Percentiles rank a stretch among this genome's conserved stretches.
phyloP scores from a whole-genome alignment of 2,113 vertebrate genomes.

The Anser brachyrhynchus region DNA sequence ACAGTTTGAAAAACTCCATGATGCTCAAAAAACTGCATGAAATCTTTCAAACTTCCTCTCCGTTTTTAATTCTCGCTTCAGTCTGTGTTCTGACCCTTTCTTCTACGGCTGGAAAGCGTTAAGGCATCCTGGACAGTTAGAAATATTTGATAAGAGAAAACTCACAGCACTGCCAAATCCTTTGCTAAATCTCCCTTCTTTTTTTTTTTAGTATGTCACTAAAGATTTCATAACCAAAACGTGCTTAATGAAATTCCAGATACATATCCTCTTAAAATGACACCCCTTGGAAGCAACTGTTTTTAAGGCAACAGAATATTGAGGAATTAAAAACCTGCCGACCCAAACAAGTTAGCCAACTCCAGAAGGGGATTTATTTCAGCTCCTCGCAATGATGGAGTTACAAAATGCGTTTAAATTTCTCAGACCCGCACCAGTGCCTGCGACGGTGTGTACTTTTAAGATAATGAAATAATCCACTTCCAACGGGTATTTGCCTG shows the following conservation, averaged over 20 bases:
- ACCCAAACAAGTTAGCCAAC: not conserved
- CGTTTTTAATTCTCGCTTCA: not conserved
- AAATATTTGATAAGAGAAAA: slow-evolving; percentile 34
- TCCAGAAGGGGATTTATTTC: slow-evolving; percentile 34
- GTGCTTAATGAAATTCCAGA: slow-evolving; percentile 59
- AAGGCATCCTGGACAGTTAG: slow-evolving; percentile 15
- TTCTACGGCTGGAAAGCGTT: not conserved
- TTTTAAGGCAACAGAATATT: slow-evolving; percentile 26
- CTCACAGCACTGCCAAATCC: slow-evolving; percentile 45
- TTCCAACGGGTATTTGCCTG: not conserved
- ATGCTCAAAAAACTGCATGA: not conserved
- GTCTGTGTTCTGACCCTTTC: not conserved
- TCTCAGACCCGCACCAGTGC: not conserved
- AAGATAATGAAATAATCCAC: not conserved
- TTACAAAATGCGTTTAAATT: not conserved
- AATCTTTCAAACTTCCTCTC: not conserved
- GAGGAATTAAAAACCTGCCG: slow-evolving; percentile 28
- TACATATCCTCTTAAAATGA: slow-evolving; percentile 62
- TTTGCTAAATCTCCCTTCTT: slow-evolving; percentile 19
- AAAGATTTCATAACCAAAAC: slow-evolving; percentile 34
- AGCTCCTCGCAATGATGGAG: not conserved
- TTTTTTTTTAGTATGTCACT: not conserved
- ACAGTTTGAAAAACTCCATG: not conserved
- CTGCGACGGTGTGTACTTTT: not conserved
- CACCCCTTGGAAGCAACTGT: slow-evolving; percentile 27